Conservation (phyloP, 2,113 vertebrate genomes). For the Macquaria australasica region DNA sequence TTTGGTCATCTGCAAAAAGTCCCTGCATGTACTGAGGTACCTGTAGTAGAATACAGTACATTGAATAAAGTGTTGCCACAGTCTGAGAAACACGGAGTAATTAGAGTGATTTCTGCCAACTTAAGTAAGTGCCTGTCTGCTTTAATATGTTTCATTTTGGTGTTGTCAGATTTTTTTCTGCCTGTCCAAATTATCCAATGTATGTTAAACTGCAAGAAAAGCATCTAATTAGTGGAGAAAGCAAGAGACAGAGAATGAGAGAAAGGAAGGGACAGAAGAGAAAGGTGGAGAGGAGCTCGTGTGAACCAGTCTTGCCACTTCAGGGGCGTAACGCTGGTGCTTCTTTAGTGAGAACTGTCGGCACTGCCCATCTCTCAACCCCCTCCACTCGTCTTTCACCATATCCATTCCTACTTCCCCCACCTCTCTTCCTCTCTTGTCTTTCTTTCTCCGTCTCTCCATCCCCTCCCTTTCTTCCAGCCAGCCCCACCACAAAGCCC, state of each 20-base stretch:
- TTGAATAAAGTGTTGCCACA: not conserved
- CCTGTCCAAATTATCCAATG: not conserved
- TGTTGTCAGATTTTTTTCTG: not conserved
- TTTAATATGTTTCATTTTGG: not conserved
- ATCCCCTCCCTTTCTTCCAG: conserved; percentile 64
- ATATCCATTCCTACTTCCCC: conserved; percentile 37
- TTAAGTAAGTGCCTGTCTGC: not conserved
- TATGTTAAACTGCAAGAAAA: not conserved
- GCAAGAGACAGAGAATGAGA: not conserved
- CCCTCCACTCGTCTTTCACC: conserved; percentile 64
- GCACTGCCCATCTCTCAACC: conserved; percentile 62
- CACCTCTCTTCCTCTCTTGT: conserved; percentile 41
- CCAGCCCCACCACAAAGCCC: conserved; percentile 73
- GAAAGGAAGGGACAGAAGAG: not conserved
- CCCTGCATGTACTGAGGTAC: not conserved
- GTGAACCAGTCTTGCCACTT: conserved; percentile 70
- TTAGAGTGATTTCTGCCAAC: not conserved
- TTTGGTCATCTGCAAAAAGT: not conserved
- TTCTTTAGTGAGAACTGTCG: conserved; percentile 56
- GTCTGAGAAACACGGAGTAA: conserved; percentile 1
- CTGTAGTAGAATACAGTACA: not conserved
- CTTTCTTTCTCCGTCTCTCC: conserved; percentile 40
- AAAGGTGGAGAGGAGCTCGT: conserved; percentile 10
- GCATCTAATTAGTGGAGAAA: not conserved
- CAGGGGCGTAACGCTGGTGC: conserved; percentile 47